Evolutionary conservation across 2,888 invertebrate genomes (phyloP), one percentile per base, ranked within the genome.

Genomic region (Molorchus minor): DNA sequence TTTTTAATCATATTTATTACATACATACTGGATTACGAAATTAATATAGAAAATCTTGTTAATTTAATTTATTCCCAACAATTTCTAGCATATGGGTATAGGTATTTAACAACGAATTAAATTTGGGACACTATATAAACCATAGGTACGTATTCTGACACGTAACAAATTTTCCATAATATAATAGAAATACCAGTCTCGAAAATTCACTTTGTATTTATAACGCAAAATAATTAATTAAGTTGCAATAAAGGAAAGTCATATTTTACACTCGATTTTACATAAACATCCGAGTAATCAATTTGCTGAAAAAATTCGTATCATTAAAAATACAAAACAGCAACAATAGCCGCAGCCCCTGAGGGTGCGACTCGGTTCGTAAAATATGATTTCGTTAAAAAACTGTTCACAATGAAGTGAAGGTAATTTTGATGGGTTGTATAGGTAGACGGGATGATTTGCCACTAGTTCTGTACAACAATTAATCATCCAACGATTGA

Each of bases 401-500:
- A 65, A 65, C 58, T 54, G 51, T 41, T 52, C 41, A 29, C 13
- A 35, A 49, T 35, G 44, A 53, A 61, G 61, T 46, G 49, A 56
- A 44, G 64, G 58, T 56, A 58, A 64, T 61, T 58, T 61, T 55
- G 44, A 56, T 58, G 53, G 49, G 53, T 49, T 56, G 51, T 45
- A 45, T 54, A 57, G 54, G 41, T 55, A 43, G 43, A 43, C 56
- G 53, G 58, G 55, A 70, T 70, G 70, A 70, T 68, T 70, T 60
- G 68, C 67, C 71, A 71, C 71, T 75, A 75, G 70, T 73, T 55
- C 70, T 64, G 71, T 65, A 71, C 63, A 70, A 75, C 75, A 77
- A 81, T 81, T 80, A 80, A 81, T 81, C 81, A 81, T 77, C 74
- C 67, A 75, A 77, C 77, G 80, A 79, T 79, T 79, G 80, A 81